Evolutionary conservation across 1,140 invertebrate genomes (phyloP).

Genomic region (Bombus fervidus): DNA sequence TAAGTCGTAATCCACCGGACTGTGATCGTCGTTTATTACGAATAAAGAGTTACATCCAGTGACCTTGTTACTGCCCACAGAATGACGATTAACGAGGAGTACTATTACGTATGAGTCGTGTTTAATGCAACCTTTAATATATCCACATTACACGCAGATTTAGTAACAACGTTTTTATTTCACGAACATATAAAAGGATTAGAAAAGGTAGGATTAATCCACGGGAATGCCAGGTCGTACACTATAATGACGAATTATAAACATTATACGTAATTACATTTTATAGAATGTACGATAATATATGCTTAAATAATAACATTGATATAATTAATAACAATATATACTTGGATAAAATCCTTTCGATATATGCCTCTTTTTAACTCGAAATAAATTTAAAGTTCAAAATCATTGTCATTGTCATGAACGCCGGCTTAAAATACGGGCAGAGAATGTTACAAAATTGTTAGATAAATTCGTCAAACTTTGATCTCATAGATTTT

Average conservation of each 20-base stretch:
- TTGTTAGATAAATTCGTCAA: not conserved
- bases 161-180: conserved; percentile 39
- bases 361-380: not conserved
- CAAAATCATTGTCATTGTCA: not conserved
- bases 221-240: not conserved
- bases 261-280: not conserved
- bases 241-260: not conserved
- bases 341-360: not conserved
- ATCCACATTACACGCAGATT: conserved; percentile 43
- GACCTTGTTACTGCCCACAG: conserved; percentile 69
- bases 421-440: not conserved
- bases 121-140: conserved; percentile 61
- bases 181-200: not conserved
- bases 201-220: not conserved
- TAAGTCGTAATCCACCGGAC: conserved; percentile 60
- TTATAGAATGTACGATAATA: not conserved
- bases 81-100: conserved; percentile 62
- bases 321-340: no score
- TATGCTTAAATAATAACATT: no score
- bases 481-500: not conserved
- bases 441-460: not conserved
- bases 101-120: conserved; percentile 57
- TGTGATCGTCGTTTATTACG: conserved; percentile 63
- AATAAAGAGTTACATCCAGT: conserved; percentile 72
- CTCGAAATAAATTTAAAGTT: not conserved